These are phyloP conservation scores for Bradysia coprophila DNA, from an alignment of 1,140 invertebrate genomes.

Conservation along the genomic window DNA sequence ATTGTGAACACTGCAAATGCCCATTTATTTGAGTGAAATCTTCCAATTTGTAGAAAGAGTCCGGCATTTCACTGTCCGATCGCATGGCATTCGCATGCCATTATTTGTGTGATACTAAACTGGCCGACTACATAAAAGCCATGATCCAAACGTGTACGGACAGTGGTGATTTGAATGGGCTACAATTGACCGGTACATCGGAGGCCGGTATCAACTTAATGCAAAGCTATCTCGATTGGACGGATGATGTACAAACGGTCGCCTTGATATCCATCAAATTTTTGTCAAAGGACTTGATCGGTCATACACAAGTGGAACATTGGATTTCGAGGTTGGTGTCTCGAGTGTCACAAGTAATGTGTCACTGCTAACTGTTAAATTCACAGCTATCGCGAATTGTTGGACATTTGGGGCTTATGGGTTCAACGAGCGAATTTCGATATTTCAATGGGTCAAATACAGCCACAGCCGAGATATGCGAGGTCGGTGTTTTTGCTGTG, in stretches of 20 bases:
- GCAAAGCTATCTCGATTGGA: conserved; percentile 76
- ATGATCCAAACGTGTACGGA: conserved; percentile 49
- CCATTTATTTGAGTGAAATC: too few species aligned
- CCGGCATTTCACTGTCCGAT: conserved; percentile 67
- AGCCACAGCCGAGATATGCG: conserved; percentile 25
- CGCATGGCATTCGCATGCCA: conserved; percentile 85
- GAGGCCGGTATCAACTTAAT: conserved; percentile 59
- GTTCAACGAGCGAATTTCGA: conserved; percentile 51
- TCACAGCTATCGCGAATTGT: conserved; percentile 41
- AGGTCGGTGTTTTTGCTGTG: conserved; percentile 78
- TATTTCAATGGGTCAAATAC: conserved; percentile 20
- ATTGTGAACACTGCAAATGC: too few species aligned
- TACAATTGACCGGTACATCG: conserved; percentile 67
- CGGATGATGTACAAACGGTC: conserved; percentile 83
- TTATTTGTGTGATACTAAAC: conserved; percentile 63
- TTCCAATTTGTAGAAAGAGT: conserved; percentile 55
- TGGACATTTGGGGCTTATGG: conserved; percentile 63
- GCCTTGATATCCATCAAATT: conserved; percentile 60
- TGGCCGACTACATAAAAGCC: conserved; percentile 58
- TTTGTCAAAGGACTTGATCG: conserved; percentile 41
- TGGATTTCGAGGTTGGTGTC: conserved; percentile 49
- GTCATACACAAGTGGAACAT: conserved; percentile 38
- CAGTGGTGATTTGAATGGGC: conserved; percentile 64
- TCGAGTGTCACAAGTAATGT: neutral
- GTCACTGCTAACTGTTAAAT: neutral